Evolutionary conservation across 1,140 invertebrate genomes (phyloP).

Genomic region (Heliothis subflexa): DNA sequence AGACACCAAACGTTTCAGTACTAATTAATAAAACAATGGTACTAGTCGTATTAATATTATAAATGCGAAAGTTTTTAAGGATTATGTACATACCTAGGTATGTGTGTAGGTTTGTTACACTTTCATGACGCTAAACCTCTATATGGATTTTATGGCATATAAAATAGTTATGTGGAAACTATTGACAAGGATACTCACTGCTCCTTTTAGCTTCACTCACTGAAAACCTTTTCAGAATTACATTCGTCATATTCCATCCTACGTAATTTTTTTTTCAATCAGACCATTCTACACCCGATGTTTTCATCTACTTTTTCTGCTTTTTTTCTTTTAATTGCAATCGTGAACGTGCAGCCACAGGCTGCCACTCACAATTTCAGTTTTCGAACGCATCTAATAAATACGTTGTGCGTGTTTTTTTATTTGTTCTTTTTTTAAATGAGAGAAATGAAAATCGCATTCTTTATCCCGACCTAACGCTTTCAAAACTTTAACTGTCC

Average conservation of each 20-base stretch:
- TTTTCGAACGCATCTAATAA: conserved; percentile 32
- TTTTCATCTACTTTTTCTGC: conserved; percentile 21
- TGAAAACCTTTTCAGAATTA: conserved; percentile 34
- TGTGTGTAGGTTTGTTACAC: too few relatives aligned
- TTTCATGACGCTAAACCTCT: too few relatives aligned
- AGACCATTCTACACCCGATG: conserved; percentile 29
- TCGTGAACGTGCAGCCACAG: conserved; percentile 28
- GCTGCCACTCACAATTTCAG: conserved; percentile 28
- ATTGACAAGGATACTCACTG: not conserved
- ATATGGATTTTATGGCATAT: too few relatives aligned
- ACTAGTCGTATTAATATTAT: too few relatives aligned
- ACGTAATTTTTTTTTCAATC: conserved; percentile 34
- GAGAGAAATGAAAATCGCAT: not conserved
- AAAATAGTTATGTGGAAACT: not conserved
- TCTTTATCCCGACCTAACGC: not conserved
- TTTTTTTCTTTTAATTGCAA: conserved; percentile 10
- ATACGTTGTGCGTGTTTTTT: not conserved
- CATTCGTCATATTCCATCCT: conserved; percentile 33
- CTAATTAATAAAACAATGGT: too few relatives aligned
- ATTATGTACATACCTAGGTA: too few relatives aligned
- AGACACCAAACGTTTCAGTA: too few relatives aligned
- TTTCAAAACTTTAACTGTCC: not conserved
- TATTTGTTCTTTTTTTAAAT: conserved; percentile 13
- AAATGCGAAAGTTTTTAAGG: too few relatives aligned
- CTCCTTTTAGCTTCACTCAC: conserved; percentile 1